Evolutionary conservation across 2,888 invertebrate species (phyloP), one percentile per base, ranked within the genome.

Genomic region (Tipula vernalis): DNA sequence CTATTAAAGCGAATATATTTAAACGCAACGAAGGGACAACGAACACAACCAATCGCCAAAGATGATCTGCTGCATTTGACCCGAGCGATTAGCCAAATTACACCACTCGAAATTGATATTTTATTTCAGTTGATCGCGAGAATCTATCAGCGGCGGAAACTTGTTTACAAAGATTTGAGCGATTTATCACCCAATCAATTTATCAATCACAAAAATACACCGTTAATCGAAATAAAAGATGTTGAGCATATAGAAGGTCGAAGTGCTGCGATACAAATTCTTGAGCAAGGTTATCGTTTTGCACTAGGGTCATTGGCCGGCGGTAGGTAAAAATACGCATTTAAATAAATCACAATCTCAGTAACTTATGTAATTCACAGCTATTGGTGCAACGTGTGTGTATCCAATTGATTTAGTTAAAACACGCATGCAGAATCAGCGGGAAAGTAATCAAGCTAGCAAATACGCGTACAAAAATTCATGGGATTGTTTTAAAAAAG

Each of bases 381-480:
- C 99, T 88, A 96, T 98, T 88, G 99, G 99, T 88, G 99, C 99
- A 0, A 98, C 99, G 44, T 98, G 98, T 0, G 99, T 99, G 0
- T 99, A 99, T 92, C 99, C 99, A 2, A 99, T 99, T 89, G 99
- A 99, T 93, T 93, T 99, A 90, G 99, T 99, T 3, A 99, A 99
- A 92, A 99, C 99, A 0, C 94, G 99, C 51, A 97, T 99, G 97
- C 99, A 99, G 92, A 99, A 99, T 93, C 99, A 99, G 91, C 94
- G 99, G 86, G 94, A 97, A 0, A 98, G 98, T 28, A 98, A 98
- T 0, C 97, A 97, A 91, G 96, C 99, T 89, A 99, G 99, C 86
- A 99, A 99, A 92, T 93, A 99, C 88, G 98, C 98, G 93, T 99
- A 99, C 91, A 94, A 96, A 89, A 99, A 98, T 92, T 98, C 98